A percentile compares a stretch with the other conserved stretches of the same genome.
Evolutionary conservation across 1,140 invertebrate species (phyloP).

Genomic region (Drosophila aff.): DNA sequence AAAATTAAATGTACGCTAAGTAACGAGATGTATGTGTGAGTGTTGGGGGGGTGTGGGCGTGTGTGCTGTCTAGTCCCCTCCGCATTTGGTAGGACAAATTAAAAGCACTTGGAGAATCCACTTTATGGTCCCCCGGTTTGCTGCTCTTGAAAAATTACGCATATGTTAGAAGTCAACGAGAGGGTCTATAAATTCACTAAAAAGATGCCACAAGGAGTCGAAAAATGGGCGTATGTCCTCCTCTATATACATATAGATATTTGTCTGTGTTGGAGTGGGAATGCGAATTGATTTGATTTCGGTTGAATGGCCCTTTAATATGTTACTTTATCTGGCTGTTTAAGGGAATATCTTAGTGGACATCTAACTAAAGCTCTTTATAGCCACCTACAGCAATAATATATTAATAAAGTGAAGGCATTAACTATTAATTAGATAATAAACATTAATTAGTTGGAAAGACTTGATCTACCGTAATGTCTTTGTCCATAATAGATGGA

Average conservation of each 20-base stretch:
- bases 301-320: conserved; percentile 16
- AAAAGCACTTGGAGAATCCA: conserved; percentile 80
- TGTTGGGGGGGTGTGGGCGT: neutral
- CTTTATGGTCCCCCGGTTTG: conserved; percentile 73
- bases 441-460: conserved; percentile 5
- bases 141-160: conserved; percentile 80
- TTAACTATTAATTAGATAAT: conserved; percentile 8
- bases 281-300: conserved; percentile 58
- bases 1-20: conserved; percentile 83
- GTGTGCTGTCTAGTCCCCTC: conserved; percentile 38
- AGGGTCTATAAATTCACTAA: conserved; percentile 71
- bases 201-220: conserved; percentile 46
- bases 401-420: conserved; percentile 3
- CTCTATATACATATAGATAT: neutral
- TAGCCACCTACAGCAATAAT: conserved; percentile 2
- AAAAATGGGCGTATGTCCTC: conserved; percentile 10
- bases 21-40: conserved; percentile 58
- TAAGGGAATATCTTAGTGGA: neutral
- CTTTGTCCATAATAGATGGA: neutral
- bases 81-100: conserved; percentile 74
- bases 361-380: neutral
- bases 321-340: conserved; percentile 6
- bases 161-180: conserved; percentile 77
- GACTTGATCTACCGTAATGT: neutral
- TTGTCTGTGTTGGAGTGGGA: conserved; percentile 8